Percentiles rank a stretch among this genome's conserved stretches.
Conservation (phyloP, 2,113 vertebrate species). For the Antennarius striatus region DNA sequence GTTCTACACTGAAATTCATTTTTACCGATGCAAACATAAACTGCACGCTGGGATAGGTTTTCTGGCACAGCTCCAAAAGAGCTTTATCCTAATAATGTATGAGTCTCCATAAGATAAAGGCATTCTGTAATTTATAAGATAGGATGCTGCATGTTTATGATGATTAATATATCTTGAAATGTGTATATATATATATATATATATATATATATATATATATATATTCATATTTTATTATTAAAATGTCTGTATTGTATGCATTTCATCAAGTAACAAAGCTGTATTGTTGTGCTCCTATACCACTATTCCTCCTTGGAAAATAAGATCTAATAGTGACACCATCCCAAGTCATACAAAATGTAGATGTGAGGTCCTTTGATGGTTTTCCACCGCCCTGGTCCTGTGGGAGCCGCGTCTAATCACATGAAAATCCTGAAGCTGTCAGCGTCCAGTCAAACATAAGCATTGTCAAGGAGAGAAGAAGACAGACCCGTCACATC, state of each 20-base stretch:
- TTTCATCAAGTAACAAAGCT: neutral
- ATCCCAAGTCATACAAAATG: too few species aligned
- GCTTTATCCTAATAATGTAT: slow-evolving; percentile 8
- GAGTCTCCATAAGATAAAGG: neutral
- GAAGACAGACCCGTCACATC: too few species aligned
- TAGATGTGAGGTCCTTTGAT: slow-evolving; percentile 28
- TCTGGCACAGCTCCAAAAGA: neutral
- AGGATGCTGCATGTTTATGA: neutral
- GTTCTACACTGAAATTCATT: neutral
- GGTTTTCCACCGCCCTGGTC: slow-evolving; percentile 30
- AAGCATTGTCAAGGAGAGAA: too few species aligned
- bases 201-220: neutral
- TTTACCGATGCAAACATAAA: neutral
- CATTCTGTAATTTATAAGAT: slow-evolving; percentile 11
- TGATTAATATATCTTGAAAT: neutral
- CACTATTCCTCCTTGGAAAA: neutral
- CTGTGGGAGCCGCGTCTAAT: slow-evolving; percentile 41
- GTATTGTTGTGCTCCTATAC: neutral
- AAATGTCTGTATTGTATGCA: too few species aligned
- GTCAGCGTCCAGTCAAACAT: slow-evolving; percentile 19
- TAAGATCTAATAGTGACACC: neutral
- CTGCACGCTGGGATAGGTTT: neutral
- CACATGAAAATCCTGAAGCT: slow-evolving; percentile 46
- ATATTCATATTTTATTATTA: too few species aligned
- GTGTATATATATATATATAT: neutral